phyloP scores from a whole-genome alignment of 37 sponge, comb jelly and placozoan species.

The Bolinopsis microptera region DNA sequence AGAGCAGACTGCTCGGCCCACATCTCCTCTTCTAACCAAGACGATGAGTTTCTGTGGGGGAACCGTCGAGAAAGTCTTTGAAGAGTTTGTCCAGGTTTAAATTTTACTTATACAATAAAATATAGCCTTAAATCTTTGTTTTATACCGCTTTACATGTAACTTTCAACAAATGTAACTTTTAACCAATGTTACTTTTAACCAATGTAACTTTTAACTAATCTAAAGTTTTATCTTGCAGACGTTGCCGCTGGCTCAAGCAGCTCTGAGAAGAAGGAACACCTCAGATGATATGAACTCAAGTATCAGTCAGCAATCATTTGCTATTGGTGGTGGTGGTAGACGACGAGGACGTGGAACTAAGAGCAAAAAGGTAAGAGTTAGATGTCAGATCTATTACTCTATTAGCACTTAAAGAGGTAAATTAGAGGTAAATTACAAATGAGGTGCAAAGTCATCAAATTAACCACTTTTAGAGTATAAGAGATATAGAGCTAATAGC shows the following conservation, averaged over 20 bases:
- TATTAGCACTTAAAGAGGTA: no score
- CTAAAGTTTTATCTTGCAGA: background rate
- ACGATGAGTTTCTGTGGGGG: conserved; percentile 7
- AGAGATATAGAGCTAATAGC: no score
- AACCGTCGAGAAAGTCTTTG: conserved; percentile 30
- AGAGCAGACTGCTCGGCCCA: conserved; percentile 51
- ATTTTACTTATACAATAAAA: no score
- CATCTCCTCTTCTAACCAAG: conserved; percentile 58
- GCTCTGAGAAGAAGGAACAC: conserved; percentile 20
- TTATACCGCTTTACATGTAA: no score
- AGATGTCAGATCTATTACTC: no score
- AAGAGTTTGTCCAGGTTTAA: conserved; percentile 55
- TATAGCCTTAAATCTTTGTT: no score
- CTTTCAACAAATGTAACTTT: no score
- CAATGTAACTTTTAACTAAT: no score
- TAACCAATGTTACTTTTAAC: no score
- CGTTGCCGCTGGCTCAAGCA: conserved; percentile 44
- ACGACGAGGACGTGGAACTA: background rate
- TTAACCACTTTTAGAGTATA: no score
- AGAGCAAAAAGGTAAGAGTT: conserved; percentile 34
- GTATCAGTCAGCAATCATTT: conserved; percentile 51
- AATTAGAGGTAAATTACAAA: no score
- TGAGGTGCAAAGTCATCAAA: no score
- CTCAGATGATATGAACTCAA: conserved; percentile 56
- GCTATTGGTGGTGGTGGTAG: conserved; percentile 25